Conservation (phyloP, 2,113 vertebrate genomes). For the rat (Rattus norvegicus) region GRCr8 NC_086025.1:125421501-125422000, state of each 20-base stretch:
- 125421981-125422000: neutral
- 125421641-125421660: neutral
- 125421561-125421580: slow-evolving; percentile 16
- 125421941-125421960: neutral
- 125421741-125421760: neutral
- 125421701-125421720: neutral
- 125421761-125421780: neutral
- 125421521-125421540: slow-evolving; percentile 1
- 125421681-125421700: neutral
- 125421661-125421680: neutral
- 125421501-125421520: slow-evolving; percentile 45
- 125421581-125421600: slow-evolving; percentile 7
- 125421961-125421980: neutral
- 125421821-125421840: neutral
- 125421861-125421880: neutral
- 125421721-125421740: neutral
- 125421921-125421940: neutral
- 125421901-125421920: neutral
- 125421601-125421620: slow-evolving; percentile 39
- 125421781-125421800: neutral
- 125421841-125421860: neutral
- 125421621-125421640: neutral
- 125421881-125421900: neutral
- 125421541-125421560: slow-evolving; percentile 19
- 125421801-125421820: neutral